Percentiles rank a stretch among this genome's conserved stretches.
Evolutionary conservation across 92 coral and sea anemone genomes (phyloP).

Genomic region (Isaurus tuberculatus): DNA sequence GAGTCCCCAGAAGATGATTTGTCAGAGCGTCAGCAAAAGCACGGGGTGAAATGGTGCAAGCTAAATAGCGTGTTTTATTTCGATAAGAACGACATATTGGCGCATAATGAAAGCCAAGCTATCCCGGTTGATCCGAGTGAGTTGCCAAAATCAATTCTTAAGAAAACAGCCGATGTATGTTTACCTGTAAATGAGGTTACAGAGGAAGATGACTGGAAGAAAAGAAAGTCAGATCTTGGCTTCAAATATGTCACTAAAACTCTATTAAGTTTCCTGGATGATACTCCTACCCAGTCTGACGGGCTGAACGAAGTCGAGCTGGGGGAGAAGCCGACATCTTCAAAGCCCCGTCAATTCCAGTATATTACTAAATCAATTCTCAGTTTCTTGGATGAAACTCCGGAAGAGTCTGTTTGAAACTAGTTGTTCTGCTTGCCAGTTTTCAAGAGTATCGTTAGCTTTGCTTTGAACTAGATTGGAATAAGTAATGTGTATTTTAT

Average conservation of each 20-base stretch:
- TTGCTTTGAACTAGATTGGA: too few relatives aligned
- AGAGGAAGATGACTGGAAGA: background rate
- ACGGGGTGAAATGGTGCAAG: slow-evolving; percentile 31
- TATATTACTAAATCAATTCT: slow-evolving; percentile 3
- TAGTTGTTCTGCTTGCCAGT: background rate
- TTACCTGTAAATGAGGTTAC: background rate
- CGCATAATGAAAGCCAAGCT: background rate
- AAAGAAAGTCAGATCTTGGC: background rate
- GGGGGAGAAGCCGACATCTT: background rate
- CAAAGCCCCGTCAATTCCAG: slow-evolving; percentile 12
- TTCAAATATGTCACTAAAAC: slow-evolving; percentile 35
- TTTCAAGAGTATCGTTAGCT: background rate
- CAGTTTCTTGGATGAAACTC: slow-evolving; percentile 3
- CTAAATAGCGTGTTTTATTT: background rate
- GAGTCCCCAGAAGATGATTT: background rate
- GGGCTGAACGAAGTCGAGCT: slow-evolving; percentile 25
- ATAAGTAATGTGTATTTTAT: too few relatives aligned
- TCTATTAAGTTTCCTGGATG: slow-evolving; percentile 22
- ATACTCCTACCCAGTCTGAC: background rate
- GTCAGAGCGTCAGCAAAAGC: slow-evolving; percentile 19
- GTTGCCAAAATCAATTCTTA: slow-evolving; percentile 27
- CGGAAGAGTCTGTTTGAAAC: slow-evolving; percentile 4
- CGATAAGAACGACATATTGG: background rate
- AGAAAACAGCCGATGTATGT: background rate
- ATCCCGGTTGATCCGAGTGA: background rate